Evolutionary conservation across 2,888 invertebrate genomes (phyloP).

Genomic region (Buathra laborator): DNA sequence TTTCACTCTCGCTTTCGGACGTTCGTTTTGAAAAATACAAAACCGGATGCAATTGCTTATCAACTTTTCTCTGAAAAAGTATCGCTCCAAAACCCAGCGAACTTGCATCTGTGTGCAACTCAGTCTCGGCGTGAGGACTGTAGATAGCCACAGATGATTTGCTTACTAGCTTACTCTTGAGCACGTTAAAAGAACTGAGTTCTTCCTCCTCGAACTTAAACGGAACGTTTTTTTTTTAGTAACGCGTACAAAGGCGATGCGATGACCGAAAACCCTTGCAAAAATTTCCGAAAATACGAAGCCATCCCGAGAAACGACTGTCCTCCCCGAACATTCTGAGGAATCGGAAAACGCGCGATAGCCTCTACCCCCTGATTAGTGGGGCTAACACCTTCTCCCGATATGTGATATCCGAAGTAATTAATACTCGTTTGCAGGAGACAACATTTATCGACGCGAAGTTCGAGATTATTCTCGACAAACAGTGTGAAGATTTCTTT

Average conservation of each 20-base stretch:
- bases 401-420: background rate
- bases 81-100: constrained; percentile 76
- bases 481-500: constrained; percentile 50
- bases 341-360: constrained; percentile 72
- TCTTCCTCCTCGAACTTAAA: too few species aligned
- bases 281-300: constrained; percentile 75
- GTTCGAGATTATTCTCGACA: constrained; percentile 55
- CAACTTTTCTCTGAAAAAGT: constrained; percentile 76
- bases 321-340: constrained; percentile 67
- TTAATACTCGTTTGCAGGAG: constrained; percentile 53
- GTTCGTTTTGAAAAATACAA: constrained; percentile 78
- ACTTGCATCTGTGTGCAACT: constrained; percentile 80
- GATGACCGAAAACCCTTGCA: constrained; percentile 68
- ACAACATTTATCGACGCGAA: constrained; percentile 68
- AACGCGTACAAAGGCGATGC: constrained; percentile 73
- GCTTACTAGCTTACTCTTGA: too few species aligned
- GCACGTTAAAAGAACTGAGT: too few species aligned
- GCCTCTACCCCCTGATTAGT: constrained; percentile 66
- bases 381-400: constrained; percentile 64
- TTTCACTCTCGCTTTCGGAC: constrained; percentile 72
- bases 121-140: constrained; percentile 75
- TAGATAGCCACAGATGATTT: constrained; percentile 75
- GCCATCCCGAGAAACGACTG: constrained; percentile 74
- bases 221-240: too few species aligned
- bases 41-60: constrained; percentile 75